Conservation (phyloP, 1,140 invertebrate species). For the Cotesia chilonis region DNA sequence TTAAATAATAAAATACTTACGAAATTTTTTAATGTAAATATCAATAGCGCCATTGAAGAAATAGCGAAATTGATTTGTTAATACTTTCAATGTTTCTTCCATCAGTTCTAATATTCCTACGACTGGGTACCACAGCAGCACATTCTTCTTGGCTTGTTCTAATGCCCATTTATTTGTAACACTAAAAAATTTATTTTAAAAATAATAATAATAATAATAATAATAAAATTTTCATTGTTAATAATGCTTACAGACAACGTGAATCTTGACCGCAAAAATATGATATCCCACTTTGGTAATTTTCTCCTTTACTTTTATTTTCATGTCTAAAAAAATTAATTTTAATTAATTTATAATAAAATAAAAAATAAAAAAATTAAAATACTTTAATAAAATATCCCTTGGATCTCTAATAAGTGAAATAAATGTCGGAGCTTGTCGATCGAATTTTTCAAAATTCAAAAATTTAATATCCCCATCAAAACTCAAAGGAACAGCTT, state of each 20-base stretch:
- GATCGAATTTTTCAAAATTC: constrained; percentile 71
- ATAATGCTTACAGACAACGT: constrained; percentile 68
- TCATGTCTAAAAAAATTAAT: constrained; percentile 48
- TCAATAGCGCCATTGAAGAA: constrained; percentile 70
- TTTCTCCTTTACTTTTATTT: constrained; percentile 33
- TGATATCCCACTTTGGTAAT: constrained; percentile 64
- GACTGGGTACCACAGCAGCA: constrained; percentile 72
- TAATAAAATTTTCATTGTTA: too few species aligned
- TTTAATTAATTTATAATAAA: constrained; percentile 8
- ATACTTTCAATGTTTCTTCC: constrained; percentile 69
- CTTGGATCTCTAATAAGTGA: constrained; percentile 74
- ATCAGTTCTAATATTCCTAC: constrained; percentile 74
- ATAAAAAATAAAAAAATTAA: not conserved
- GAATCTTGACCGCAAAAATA: constrained; percentile 75
- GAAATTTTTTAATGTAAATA: constrained; percentile 66
- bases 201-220: too few species aligned
- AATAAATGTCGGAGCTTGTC: constrained; percentile 72
- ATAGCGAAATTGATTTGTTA: constrained; percentile 70
- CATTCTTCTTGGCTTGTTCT: constrained; percentile 71
- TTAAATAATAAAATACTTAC: constrained; percentile 58
- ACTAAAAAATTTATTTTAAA: too few species aligned
- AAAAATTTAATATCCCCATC: constrained; percentile 73
- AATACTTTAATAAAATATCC: constrained; percentile 45
- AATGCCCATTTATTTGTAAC: constrained; percentile 62
- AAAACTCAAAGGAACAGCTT: constrained; percentile 71